Conservation (phyloP, 2,797 vertebrate genomes). For the Moxostoma hubbsi region DNA sequence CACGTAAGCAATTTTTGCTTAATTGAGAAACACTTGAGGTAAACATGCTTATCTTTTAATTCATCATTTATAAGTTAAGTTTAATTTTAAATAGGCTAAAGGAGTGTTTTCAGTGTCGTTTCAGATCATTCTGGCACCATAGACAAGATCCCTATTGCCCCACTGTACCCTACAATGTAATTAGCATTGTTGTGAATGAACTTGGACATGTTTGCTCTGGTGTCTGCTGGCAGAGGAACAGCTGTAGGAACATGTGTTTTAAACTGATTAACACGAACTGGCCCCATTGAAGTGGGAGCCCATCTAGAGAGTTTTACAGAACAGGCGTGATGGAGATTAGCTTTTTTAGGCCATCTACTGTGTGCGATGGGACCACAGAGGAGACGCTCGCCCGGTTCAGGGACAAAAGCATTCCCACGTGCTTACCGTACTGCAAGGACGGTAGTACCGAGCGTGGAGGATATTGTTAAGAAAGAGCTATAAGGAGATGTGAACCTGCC, state of each 20-base stretch:
- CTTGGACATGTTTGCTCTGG: constrained; percentile 68
- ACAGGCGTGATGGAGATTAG: constrained; percentile 63
- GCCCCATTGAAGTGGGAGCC: constrained; percentile 68
- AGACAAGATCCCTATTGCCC: too few relatives aligned
- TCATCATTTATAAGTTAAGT: too few relatives aligned
- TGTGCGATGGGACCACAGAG: constrained; percentile 49
- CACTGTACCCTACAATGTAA: constrained; percentile 48
- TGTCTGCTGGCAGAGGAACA: constrained; percentile 64
- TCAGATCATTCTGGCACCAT: too few relatives aligned
- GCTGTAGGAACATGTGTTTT: constrained; percentile 65
- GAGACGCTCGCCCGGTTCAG: constrained; percentile 51
- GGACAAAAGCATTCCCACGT: constrained; percentile 46
- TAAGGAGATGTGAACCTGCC: constrained; percentile 67
- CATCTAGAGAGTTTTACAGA: constrained; percentile 56
- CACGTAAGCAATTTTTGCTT: too few relatives aligned
- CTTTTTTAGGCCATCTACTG: constrained; percentile 55
- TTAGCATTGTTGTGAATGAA: constrained; percentile 71
- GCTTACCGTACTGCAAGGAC: constrained; percentile 48
- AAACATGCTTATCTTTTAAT: too few relatives aligned
- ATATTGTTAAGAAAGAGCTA: constrained; percentile 65
- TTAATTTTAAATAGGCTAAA: too few relatives aligned
- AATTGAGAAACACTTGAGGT: too few relatives aligned
- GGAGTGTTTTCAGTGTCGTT: too few relatives aligned
- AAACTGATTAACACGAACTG: constrained; percentile 70
- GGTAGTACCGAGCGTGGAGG: constrained; percentile 60